Evolutionary conservation across 1,140 invertebrate species (phyloP).

Genomic region (Olivierus martensii): DNA sequence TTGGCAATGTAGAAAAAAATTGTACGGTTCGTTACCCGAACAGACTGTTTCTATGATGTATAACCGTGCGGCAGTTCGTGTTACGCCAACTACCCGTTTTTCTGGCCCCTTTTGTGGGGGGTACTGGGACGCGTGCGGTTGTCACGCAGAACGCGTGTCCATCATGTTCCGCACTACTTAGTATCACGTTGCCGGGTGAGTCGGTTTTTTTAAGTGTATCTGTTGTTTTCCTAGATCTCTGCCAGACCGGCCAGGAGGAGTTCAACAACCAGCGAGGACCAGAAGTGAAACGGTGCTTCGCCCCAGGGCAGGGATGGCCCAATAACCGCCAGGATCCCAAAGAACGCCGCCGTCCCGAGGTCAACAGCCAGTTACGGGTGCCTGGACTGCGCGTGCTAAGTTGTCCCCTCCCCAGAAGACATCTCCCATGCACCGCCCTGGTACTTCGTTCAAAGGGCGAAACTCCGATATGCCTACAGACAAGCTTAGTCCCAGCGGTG

Average conservation of each 20-base stretch:
- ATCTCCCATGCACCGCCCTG: not conserved
- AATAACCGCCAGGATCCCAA: not conserved
- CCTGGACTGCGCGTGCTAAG: not conserved
- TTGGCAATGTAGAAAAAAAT: too few species aligned
- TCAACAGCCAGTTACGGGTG: not conserved
- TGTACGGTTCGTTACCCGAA: too few species aligned
- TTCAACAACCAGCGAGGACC: not conserved
- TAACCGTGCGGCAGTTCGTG: too few species aligned
- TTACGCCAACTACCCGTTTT: too few species aligned
- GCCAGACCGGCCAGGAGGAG: not conserved
- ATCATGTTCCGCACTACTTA: not conserved
- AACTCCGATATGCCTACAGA: conserved; percentile 7
- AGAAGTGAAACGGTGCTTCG: not conserved
- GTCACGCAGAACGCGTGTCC: not conserved
- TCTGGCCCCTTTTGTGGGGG: not conserved
- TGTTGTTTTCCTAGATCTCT: too few species aligned
- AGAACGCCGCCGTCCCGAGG: not conserved
- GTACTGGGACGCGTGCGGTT: not conserved
- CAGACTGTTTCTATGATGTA: too few species aligned
- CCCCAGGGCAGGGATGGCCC: not conserved
- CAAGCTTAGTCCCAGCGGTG: not conserved
- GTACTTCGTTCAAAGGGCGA: not conserved
- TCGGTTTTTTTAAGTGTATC: not conserved
- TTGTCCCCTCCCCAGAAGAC: not conserved
- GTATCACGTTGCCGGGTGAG: conserved; percentile 1